Evolutionary conservation across 2,888 invertebrate genomes (phyloP), one percentile per base, ranked within the genome.

Genomic region (Lithophane semibrunnea): DNA sequence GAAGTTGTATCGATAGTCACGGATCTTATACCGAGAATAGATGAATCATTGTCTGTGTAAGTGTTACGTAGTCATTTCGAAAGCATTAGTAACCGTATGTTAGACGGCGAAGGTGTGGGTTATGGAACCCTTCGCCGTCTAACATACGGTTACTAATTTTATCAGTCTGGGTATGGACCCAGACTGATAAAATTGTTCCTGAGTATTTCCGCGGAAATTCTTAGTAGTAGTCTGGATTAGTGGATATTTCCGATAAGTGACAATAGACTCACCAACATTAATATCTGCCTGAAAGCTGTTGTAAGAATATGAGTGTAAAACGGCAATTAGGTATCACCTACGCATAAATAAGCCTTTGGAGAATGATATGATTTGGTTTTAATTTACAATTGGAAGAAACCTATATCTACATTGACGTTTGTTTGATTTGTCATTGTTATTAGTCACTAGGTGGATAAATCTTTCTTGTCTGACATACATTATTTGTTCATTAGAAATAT

Each of bases 1-100:
- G 18, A 61, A 63, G 37, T 70, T 24, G n/a, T 78, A 79, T 73
- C 21, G 49, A 71, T n/a, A 79, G 18, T 44, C 37, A 63, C n/a
- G 0, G 21, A 21, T 3, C 16, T 29, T 29, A 21, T 52, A 24
- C 3, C 12, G 60, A 58, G 21, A 66, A 66, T 60, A 29, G 1
- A 52, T 58, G 21, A 44, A 49, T 60, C 13, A 60, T 44, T 10
- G 10, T n/a, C 10, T 58, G 10, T 9, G 5, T 29, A n/a, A 29
- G 37, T 42, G 49, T 37, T n/a, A 67, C 2, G 21, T 69, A 29
- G 44, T 37, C 2, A 47, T 56, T 64, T 56, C 16, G n/a, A 37
- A 18, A 66, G 24, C 10, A 2, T 16, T 49, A 54, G 16, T 29
- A n/a, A 13, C 12, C 13, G 0, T 18, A 24, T 29, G 24, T 44